Evolutionary conservation across 2,888 invertebrate genomes (phyloP), one percentile per base, ranked within the genome.

Genomic region (Nomada hirtipes): DNA sequence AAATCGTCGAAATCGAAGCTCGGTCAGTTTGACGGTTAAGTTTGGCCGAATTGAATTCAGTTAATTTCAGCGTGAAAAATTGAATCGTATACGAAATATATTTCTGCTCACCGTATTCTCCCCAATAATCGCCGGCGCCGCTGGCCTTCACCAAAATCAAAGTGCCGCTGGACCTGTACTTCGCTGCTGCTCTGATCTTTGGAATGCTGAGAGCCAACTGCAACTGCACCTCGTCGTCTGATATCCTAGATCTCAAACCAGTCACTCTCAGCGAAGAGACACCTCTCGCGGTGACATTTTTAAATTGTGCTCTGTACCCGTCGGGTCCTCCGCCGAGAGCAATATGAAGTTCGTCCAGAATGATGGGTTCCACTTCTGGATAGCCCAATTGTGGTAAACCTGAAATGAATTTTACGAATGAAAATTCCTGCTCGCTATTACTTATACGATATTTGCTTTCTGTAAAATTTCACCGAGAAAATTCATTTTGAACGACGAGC

Each of bases 51-150:
- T 20, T 18, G 0, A 10, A 4, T 20, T 2, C 15, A 2, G 47
- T 11, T 18, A 7, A 36, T 7, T 36, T 36, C 7, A 0, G 36
- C 36, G 36, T 7, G 36, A 36, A 1, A 7, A 36, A 36, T 36
- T 36, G 36, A 7, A 36, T 36, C 36, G 36, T 0, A 0, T 1
- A 0, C 4, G 7, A 7, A 57, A 44, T 4, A 4, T 42, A 10
- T 26, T 1, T 10, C 47, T 13, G 23, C 77, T 86, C 92, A 97
- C 98, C 97, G 91, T 98, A 98, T 94, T 97, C 97, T 76, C 98
- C 98, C 97, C 97, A 98, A 93, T 98, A 98, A 92, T 98, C 97
- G 4, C 98, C 98, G 68, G 97, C 97, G 4, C 98, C 97, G 0
- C 97, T 97, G 10, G 98, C 97, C 88, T 97, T 96, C 0, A 98